Evolutionary conservation across 1,140 invertebrate genomes (phyloP), one percentile per base, ranked within the genome.

Genomic region (Galleria mellonella): DNA sequence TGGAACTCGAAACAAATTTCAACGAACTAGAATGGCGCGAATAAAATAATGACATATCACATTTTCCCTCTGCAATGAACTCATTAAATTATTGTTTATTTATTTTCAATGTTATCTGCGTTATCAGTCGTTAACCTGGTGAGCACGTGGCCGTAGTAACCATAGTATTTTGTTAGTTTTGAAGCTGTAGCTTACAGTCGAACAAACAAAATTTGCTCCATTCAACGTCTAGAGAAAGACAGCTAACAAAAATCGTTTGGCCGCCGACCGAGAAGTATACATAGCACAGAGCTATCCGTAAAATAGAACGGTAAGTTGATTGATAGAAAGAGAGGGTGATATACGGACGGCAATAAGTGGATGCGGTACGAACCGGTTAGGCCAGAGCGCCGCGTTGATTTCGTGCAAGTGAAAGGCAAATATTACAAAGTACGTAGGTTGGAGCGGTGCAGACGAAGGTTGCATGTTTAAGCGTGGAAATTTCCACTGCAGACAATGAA

Each of bases 171-270:
- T 76, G 78, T 79, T 71, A 66, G 75, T 67, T 85, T 85, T 85
- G 75, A 85, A 81, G 81, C 78, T 83, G 78, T 82, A 85, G 82
- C 78, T 85, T 71, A 73, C 70, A 61, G 75, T 54, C 67, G 72
- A 82, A 70, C 71, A 77, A 73, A 77, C 70, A 79, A 83, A 83
- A 66, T 83, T 82, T 72, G 55, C 72, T 63, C 56, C 82, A 85
- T 85, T 85, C 78, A 85, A 82, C 66, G 73, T 81, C 72, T 83
- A 83, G 82, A 85, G 70, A 78, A 85, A 85, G 82, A 85, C 76
- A 82, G 82, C 64, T 76, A 82, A 81, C 78, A 72, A 83, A 79
- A 83, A 75, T 82, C 66, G 76, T 82, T 83, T 85, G 64, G 73
- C 63, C 71, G 69, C 72, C 77, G 82, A 85, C 78, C 73, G 82